Evolutionary conservation across 2,888 invertebrate species (phyloP).

Genomic region (Polymixis flavicincta): DNA sequence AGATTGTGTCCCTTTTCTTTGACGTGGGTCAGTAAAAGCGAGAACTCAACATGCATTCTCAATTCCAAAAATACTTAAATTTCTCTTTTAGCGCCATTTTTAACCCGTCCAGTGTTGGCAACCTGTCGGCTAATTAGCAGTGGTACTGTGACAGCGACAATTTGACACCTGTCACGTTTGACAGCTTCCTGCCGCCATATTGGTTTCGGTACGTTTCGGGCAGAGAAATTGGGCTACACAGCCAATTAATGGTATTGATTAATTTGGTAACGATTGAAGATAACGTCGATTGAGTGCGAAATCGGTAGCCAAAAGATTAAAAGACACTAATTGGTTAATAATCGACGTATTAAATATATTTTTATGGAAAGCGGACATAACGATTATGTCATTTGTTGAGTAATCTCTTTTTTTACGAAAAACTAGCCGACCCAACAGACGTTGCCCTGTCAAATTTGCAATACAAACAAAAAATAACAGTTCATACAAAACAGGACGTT

Average conservation of each 20-base stretch:
- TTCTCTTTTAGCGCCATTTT: conserved; percentile 58
- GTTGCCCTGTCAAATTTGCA: too few species aligned
- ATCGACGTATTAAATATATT: neutral
- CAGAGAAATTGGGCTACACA: conserved; percentile 56
- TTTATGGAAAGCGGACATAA: neutral
- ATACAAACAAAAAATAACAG: too few species aligned
- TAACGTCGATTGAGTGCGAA: conserved; percentile 28
- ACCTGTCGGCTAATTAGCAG: conserved; percentile 57
- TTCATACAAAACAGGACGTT: too few species aligned
- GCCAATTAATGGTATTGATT: conserved; percentile 49
- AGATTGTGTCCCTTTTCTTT: neutral
- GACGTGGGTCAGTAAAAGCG: conserved; percentile 31
- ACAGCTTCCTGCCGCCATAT: conserved; percentile 64
- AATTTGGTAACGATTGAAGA: conserved; percentile 30
- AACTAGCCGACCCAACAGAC: neutral
- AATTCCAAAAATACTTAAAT: conserved; percentile 47
- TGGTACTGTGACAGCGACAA: conserved; percentile 62
- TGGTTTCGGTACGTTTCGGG: conserved; percentile 35
- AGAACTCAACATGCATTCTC: conserved; percentile 34
- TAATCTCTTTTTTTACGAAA: neutral
- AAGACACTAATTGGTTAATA: conserved; percentile 21
- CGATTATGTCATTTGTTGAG: neutral
- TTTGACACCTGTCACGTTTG: conserved; percentile 70
- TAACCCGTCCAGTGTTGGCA: conserved; percentile 38
- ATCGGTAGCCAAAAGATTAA: conserved; percentile 13